Evolutionary conservation across 2,888 invertebrate genomes (phyloP).

Genomic region (Ommatoiulus sabulosus): DNA sequence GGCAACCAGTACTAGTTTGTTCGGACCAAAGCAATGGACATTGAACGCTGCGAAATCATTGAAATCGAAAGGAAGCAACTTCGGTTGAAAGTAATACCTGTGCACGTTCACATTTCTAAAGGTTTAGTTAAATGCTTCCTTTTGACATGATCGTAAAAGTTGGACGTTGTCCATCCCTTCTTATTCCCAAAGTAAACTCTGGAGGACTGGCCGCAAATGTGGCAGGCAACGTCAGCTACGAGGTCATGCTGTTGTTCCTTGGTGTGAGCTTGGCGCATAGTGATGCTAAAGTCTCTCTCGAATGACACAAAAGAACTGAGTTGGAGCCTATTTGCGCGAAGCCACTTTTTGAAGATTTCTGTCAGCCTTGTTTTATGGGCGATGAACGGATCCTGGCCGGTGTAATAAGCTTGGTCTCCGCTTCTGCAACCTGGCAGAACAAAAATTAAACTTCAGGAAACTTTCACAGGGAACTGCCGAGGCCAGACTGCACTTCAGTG

Average conservation of each 20-base stretch:
- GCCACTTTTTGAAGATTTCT: slow-evolving; percentile 27
- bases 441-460: background rate
- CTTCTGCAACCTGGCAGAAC: slow-evolving; percentile 22
- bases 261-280: background rate
- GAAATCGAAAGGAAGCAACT: too few species aligned
- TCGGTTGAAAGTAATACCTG: too few species aligned
- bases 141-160: slow-evolving; percentile 30
- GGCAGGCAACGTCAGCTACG: background rate
- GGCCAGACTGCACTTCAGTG: background rate
- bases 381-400: background rate
- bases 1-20: too few species aligned
- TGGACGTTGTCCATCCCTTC: background rate
- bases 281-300: background rate
- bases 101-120: background rate
- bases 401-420: background rate
- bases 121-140: background rate
- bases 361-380: background rate
- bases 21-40: too few species aligned
- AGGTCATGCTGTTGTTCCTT: background rate
- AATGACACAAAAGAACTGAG: background rate
- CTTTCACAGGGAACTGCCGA: background rate
- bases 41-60: too few species aligned
- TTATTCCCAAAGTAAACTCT: background rate
- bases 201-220: background rate
- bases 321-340: background rate